These are phyloP conservation scores for Ligdia adustata DNA, from an alignment of 2,888 invertebrate genomes.

Conservation along the genomic window DNA sequence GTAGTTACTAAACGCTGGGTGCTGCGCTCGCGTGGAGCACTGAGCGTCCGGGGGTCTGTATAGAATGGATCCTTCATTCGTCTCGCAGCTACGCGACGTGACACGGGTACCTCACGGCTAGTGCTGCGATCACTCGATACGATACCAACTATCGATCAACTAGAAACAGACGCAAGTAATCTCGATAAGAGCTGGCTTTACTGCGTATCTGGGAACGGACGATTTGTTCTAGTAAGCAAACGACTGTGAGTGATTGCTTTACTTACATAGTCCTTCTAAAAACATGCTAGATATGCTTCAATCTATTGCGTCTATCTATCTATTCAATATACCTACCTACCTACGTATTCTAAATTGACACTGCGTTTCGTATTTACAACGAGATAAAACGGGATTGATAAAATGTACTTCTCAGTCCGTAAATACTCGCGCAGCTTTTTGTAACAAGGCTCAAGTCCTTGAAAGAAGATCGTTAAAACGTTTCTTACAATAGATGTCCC, in stretches of 20 bases:
- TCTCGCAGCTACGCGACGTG: constrained; percentile 60
- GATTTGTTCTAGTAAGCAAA: constrained; percentile 35
- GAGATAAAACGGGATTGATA: too few species aligned
- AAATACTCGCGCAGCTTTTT: too few species aligned
- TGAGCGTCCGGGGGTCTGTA: constrained; percentile 49
- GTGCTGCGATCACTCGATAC: constrained; percentile 47
- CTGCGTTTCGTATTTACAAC: too few species aligned
- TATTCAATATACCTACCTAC: too few species aligned
- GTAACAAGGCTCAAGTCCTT: too few species aligned
- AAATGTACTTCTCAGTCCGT: too few species aligned
- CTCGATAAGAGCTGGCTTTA: constrained; percentile 41
- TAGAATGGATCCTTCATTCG: constrained; percentile 58
- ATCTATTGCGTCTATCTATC: too few species aligned
- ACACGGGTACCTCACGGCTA: constrained; percentile 49
- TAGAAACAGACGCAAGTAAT: constrained; percentile 60
- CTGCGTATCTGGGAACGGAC: constrained; percentile 24
- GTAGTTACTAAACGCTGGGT: constrained; percentile 22
- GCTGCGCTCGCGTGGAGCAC: constrained; percentile 29
- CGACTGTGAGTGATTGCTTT: constrained; percentile 22
- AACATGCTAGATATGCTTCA: too few species aligned
- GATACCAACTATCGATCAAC: constrained; percentile 51
- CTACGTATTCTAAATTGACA: too few species aligned
- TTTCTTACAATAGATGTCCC: constrained; percentile 10
- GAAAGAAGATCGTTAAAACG: constrained; percentile 1
- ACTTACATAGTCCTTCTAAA: not conserved